Base-by-base conservation (phyloP, 2,888 invertebrate species). In the Bruchidius siliquastri region DNA sequence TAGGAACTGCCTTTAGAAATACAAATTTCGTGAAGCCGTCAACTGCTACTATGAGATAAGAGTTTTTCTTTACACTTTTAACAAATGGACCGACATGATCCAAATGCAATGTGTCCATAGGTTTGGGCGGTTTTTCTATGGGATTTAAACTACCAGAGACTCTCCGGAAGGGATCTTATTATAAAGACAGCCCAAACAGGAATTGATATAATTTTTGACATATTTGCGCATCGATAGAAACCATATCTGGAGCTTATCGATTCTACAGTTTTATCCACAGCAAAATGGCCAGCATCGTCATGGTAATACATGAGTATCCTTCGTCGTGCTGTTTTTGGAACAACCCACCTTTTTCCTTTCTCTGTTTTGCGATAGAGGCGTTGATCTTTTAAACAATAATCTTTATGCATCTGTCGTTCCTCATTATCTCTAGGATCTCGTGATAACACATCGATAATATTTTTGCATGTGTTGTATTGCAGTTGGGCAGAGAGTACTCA, bases 21-120 rank as follows among this genome's bases (percentile, higher is more conserved):
- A 80, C 75, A 78, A 82, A 84, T 76, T 84, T 84, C 13, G 83
- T 84, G 74, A 83, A 84, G 0, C 78, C 80, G 73, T 83, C 83
- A 20, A 83, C 81, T 0, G 75, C 71, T 0, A 84, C 82, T 6
- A 84, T 75, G 1, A 83, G 71, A 70, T 83, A 82, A 67, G 69
- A 30, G 67, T 79, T 78, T 32, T 76, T 79, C 68, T 80, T 76
- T n/a, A 73, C 72, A 70, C 75, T 78, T 21, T 72, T 77, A 0
- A 76, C 76, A 69, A 81, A 82, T 49, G 80, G 80, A 0, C 81
- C 78, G 18, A 81, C 49, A 74, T 83, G 81, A 69, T 82, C 82
- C 4, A 82, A 72, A 74, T 83, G 81, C 3, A 81, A 18, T 3
- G 79, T 82, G 69, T 82, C 76, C 76, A 83, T 77, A n/a, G 81